phyloP scores from a whole-genome alignment of 35 echinoderm and acorn worm species.

The Anneissia japonica region DNA sequence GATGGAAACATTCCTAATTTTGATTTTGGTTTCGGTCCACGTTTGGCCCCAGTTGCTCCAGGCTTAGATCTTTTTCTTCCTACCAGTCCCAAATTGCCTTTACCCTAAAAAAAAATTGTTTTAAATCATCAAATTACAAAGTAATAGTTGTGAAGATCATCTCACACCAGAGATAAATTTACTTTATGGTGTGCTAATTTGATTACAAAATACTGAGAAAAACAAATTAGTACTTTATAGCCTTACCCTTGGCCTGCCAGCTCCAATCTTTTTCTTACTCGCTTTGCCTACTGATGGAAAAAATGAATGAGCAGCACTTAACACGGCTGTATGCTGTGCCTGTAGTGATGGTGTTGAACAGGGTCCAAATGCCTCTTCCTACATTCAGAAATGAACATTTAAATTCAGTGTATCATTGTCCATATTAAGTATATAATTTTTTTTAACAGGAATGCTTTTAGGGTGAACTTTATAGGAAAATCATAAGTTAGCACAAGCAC shows the following conservation, averaged over 20 bases:
- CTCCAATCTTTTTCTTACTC: slow-evolving; percentile 63
- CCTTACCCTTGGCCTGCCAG: slow-evolving; percentile 84
- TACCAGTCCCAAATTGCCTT: slow-evolving; percentile 27
- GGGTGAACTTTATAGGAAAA: no score
- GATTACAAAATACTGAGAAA: neutral
- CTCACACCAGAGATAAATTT: neutral
- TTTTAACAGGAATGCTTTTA: no score
- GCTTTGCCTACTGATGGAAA: slow-evolving; percentile 40
- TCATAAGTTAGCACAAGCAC: no score
- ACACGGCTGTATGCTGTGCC: neutral
- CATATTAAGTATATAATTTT: no score
- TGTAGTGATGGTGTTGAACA: neutral
- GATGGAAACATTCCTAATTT: slow-evolving; percentile 39
- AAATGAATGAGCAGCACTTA: neutral
- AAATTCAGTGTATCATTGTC: no score
- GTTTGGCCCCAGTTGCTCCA: slow-evolving; percentile 24
- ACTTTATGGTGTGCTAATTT: neutral
- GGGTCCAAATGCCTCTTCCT: neutral
- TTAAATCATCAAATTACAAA: no score
- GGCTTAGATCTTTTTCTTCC: slow-evolving; percentile 53
- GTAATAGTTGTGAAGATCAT: no score
- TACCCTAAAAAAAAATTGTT: slow-evolving; percentile 35
- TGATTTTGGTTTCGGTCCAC: slow-evolving; percentile 71
- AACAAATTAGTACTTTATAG: neutral
- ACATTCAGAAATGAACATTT: no score